A percentile compares a stretch with the other conserved stretches of the same genome.
Evolutionary conservation across 2,888 invertebrate species (phyloP).

Genomic region (Campaea margaritaria): DNA sequence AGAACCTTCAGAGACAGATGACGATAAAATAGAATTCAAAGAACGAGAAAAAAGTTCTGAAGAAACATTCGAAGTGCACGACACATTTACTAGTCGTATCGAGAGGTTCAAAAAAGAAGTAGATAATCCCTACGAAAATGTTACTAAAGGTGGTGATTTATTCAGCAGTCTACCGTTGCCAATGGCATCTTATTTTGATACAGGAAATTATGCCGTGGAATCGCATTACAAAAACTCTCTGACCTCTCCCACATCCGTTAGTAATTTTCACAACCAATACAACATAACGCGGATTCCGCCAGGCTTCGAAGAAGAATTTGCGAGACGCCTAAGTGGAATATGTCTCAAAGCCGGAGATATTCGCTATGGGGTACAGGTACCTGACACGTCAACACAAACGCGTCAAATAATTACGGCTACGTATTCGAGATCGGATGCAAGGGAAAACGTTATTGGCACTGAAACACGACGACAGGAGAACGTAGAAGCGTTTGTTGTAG

Average conservation of each 20-base stretch:
- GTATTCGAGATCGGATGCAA: conserved; percentile 31
- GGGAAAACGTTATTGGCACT: conserved; percentile 17
- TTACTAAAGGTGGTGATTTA: conserved; percentile 1
- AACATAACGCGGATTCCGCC: conserved; percentile 59
- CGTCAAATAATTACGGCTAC: conserved; percentile 45
- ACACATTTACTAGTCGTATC: conserved; percentile 74
- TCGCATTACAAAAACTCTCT: conserved; percentile 70
- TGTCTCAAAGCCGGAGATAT: conserved; percentile 33
- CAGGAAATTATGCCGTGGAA: conserved; percentile 78
- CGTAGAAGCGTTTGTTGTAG: conserved; percentile 1
- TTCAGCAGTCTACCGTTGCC: conserved; percentile 57
- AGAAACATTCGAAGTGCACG: conserved; percentile 50
- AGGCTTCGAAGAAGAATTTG: conserved; percentile 73
- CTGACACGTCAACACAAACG: conserved; percentile 65
- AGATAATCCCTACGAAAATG: conserved; percentile 9
- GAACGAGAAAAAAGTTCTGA: conserved; percentile 57
- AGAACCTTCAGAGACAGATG: conserved; percentile 74
- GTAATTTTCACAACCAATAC: conserved; percentile 32
- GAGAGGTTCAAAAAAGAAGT: conserved; percentile 66
- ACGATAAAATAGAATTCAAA: conserved; percentile 69
- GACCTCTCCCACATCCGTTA: conserved; percentile 50
- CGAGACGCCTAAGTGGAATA: conserved; percentile 38
- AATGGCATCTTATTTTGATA: conserved; percentile 78
- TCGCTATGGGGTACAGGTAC: conserved; percentile 37
- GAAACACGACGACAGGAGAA: conserved; percentile 16